These are phyloP conservation scores for Microcebus murinus DNA, from an alignment of 2,113 vertebrate genomes.

Conservation along the genomic window DNA sequence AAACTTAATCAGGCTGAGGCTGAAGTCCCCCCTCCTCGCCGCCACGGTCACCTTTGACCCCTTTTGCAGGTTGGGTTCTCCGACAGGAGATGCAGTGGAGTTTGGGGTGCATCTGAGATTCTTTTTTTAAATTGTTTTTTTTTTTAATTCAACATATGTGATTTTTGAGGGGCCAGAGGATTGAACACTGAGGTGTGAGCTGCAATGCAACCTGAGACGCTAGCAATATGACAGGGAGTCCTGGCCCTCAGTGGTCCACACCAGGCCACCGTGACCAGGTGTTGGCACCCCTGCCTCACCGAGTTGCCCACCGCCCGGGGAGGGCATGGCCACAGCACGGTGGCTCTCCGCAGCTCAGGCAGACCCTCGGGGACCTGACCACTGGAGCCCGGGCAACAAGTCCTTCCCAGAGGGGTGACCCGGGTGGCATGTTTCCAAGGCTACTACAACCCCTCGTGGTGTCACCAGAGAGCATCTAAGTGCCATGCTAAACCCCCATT, in stretches of 20 bases:
- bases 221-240: fast-evolving
- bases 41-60: fast-evolving
- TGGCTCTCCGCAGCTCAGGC: not conserved
- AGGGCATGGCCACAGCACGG: not conserved
- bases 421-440: not conserved
- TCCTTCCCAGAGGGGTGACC: too few relatives aligned
- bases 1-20: not conserved
- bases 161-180: not conserved
- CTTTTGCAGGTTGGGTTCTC: not conserved
- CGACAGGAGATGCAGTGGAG: not conserved
- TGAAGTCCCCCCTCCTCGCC: not conserved
- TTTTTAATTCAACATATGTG: not conserved
- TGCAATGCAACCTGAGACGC: not conserved
- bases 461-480: not conserved
- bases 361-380: not conserved
- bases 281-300: too few relatives aligned
- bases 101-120: not conserved
- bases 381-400: not conserved
- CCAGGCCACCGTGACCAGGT: too few relatives aligned
- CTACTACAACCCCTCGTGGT: fast-evolving
- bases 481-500: not conserved
- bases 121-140: too few relatives aligned
- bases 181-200: not conserved
- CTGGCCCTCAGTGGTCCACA: too few relatives aligned
- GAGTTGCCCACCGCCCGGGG: not conserved